phyloP scores from a whole-genome alignment of 2,113 vertebrate species.

The Epinephelus lanceolatus region DNA sequence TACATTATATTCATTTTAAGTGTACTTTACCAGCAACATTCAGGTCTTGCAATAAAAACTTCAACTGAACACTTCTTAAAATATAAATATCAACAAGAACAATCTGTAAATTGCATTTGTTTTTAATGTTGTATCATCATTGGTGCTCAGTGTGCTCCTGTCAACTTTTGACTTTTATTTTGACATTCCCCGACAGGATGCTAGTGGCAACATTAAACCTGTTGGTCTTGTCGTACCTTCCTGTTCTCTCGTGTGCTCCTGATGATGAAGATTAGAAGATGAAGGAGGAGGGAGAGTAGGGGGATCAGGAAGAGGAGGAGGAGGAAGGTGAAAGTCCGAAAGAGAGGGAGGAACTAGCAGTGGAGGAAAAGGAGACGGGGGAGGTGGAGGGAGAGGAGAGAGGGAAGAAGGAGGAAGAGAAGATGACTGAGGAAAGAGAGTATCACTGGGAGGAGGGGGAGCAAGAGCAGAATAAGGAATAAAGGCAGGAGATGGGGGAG shows the following conservation, averaged over 20 bases:
- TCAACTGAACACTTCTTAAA: background rate
- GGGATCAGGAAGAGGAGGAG: slow-evolving; percentile 3
- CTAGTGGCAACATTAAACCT: background rate
- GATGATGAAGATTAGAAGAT: slow-evolving; percentile 50
- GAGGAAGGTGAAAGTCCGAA: background rate
- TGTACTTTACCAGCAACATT: background rate
- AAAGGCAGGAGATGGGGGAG: slow-evolving; percentile 4
- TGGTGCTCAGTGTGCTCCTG: background rate
- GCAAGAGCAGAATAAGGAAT: background rate
- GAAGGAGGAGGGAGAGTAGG: slow-evolving; percentile 14
- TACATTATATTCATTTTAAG: background rate
- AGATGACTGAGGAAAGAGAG: background rate
- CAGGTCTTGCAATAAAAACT: background rate
- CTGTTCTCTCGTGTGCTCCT: slow-evolving; percentile 38
- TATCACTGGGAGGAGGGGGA: background rate
- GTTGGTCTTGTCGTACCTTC: slow-evolving; percentile 64
- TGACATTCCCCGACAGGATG: background rate
- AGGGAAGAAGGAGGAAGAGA: background rate
- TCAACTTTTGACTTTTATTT: slow-evolving; percentile 17
- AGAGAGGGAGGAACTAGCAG: background rate
- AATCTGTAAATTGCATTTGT: background rate
- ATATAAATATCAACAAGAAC: background rate
- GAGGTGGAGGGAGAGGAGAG: slow-evolving; percentile 4
- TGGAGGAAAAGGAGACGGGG: slow-evolving; percentile 5
- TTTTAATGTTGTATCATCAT: background rate